These are phyloP conservation scores for Geopemphigus sp. DNA, from an alignment of 1,140 invertebrate species.

Conservation along the genomic window DNA sequence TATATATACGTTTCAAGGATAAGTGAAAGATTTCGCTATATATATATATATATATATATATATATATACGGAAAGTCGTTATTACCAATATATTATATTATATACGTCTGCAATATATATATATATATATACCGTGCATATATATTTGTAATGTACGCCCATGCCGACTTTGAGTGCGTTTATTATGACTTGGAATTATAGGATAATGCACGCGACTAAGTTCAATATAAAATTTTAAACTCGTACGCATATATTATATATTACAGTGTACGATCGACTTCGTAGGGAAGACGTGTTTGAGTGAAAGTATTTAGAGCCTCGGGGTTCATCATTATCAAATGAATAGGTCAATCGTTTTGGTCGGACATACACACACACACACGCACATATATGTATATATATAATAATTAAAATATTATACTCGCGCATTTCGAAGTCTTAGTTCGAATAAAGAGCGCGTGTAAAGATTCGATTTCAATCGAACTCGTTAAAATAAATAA, in stretches of 20 bases:
- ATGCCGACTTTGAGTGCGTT: neutral
- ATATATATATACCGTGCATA: neutral
- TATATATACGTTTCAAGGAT: neutral
- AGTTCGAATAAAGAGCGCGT: neutral
- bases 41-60: neutral
- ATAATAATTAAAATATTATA: neutral
- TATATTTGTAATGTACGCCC: neutral
- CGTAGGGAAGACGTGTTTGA: neutral
- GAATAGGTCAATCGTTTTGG: conserved; percentile 15
- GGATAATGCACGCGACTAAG: neutral
- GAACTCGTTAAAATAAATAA: conserved; percentile 5
- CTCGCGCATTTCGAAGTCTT: neutral
- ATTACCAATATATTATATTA: neutral
- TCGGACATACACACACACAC: neutral
- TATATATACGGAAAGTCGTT: neutral
- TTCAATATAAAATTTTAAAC: conserved; percentile 14
- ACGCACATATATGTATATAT: too few species aligned
- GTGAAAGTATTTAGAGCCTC: conserved; percentile 22
- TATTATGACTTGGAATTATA: conserved; percentile 13
- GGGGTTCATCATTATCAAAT: conserved; percentile 33
- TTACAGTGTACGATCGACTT: neutral
- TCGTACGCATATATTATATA: neutral
- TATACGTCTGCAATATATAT: neutral
- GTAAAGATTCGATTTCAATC: conserved; percentile 8
- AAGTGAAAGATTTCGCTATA: conserved; percentile 1